phyloP scores from a whole-genome alignment of 2,113 vertebrate genomes.

The Oncorhynchus kisutch region DNA sequence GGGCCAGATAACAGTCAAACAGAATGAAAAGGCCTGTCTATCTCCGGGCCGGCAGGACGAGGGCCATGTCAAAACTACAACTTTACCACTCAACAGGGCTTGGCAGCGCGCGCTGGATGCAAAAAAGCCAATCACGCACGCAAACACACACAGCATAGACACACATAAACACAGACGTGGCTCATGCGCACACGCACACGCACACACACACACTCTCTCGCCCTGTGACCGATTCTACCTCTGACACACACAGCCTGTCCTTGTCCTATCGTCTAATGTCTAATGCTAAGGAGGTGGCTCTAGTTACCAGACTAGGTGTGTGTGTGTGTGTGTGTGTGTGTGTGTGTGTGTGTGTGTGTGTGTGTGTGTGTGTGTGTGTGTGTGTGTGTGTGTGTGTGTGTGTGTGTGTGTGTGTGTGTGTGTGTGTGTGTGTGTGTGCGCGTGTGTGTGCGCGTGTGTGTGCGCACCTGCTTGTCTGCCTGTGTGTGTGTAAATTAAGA shows the following conservation, averaged over 20 bases:
- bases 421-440: constrained; percentile 2
- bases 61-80: constrained; percentile 72
- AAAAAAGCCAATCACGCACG: constrained; percentile 10
- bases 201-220: not conserved
- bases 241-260: not conserved
- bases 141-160: not conserved
- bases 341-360: not conserved
- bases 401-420: not conserved
- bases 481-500: constrained; percentile 6
- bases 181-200: not conserved
- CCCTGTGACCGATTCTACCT: not conserved
- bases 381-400: not conserved
- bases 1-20: constrained; percentile 73
- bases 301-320: not conserved
- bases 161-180: not conserved
- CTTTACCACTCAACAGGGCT: constrained; percentile 71
- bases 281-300: constrained; percentile 2
- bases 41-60: constrained; percentile 56
- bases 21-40: constrained; percentile 73
- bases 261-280: not conserved
- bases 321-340: not conserved
- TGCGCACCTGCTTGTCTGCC: not conserved
- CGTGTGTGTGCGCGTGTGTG: not conserved
- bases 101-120: constrained; percentile 48
- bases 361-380: not conserved